Percentiles rank a stretch among this genome's conserved stretches.
Conservation (phyloP, 2,888 invertebrate genomes). For the Philereme transversata region DNA sequence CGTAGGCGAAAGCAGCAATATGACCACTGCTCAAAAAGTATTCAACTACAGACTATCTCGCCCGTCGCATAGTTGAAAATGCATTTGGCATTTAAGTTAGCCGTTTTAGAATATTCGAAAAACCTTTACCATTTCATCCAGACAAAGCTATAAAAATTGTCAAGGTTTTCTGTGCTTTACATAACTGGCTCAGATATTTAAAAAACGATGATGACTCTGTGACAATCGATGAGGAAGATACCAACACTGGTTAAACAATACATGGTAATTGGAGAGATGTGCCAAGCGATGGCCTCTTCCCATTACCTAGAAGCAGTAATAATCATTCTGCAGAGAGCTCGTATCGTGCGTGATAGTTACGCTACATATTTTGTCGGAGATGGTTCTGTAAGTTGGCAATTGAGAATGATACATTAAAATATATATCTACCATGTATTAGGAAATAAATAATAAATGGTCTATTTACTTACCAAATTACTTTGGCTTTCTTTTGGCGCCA, state of each 20-base stretch:
- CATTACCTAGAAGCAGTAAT: constrained; percentile 16
- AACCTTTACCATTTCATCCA: constrained; percentile 13
- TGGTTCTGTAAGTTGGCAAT: constrained; percentile 36
- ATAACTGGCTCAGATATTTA: constrained; percentile 37
- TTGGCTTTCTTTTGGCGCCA: constrained; percentile 4
- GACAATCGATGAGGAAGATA: constrained; percentile 31
- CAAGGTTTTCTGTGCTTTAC: constrained; percentile 33
- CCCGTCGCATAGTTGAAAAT: neutral
- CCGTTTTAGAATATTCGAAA: constrained; percentile 31
- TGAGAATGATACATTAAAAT: constrained; percentile 14
- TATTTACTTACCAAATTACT: constrained; percentile 5
- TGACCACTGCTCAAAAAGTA: constrained; percentile 9
- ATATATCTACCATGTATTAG: constrained; percentile 3
- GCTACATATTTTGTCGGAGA: constrained; percentile 35
- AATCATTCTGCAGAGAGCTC: constrained; percentile 23
- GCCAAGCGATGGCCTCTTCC: constrained; percentile 20
- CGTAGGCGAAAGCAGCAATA: constrained; percentile 17
- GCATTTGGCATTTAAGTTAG: constrained; percentile 24
- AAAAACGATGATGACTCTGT: constrained; percentile 7
- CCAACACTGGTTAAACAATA: constrained; percentile 13
- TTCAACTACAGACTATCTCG: constrained; percentile 7
- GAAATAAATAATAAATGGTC: constrained; percentile 3
- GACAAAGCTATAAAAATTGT: constrained; percentile 24
- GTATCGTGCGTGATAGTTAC: constrained; percentile 26
- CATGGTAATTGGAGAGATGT: constrained; percentile 33